Conservation (phyloP, 2,888 invertebrate species). For the Embidobia sp. region DNA sequence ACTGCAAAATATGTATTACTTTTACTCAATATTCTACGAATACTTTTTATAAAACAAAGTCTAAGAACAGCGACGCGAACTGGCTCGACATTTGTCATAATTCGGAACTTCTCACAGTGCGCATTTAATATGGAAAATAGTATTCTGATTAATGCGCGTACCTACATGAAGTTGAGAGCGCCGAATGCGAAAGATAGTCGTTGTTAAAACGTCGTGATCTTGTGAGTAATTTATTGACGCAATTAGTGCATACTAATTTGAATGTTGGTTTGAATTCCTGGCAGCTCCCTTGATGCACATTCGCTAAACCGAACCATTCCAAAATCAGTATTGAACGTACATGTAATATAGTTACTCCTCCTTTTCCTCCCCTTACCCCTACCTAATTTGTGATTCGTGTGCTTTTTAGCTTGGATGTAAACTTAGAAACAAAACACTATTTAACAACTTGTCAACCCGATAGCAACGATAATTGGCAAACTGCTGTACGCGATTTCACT, state of each 20-base stretch:
- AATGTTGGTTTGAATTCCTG: constrained; percentile 33
- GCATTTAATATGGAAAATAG: constrained; percentile 46
- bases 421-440: constrained; percentile 1
- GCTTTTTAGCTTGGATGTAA: constrained; percentile 53
- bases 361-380: constrained; percentile 14
- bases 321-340: constrained; percentile 79
- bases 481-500: constrained; percentile 30
- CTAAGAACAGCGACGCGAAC: constrained; percentile 7
- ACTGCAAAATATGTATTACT: too few species aligned
- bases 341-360: constrained; percentile 47
- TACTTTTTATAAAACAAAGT: neutral
- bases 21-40: constrained; percentile 44
- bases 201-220: constrained; percentile 26
- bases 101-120: constrained; percentile 51
- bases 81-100: constrained; percentile 50
- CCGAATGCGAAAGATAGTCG: constrained; percentile 24
- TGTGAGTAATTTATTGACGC: constrained; percentile 18
- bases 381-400: constrained; percentile 54
- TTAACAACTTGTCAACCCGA: constrained; percentile 31
- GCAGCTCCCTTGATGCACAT: constrained; percentile 54
- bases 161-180: constrained; percentile 62
- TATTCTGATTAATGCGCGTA: constrained; percentile 59
- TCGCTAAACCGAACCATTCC: constrained; percentile 76
- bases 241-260: constrained; percentile 26
- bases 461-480: constrained; percentile 42